Evolutionary conservation across 2,113 vertebrate genomes (phyloP), one percentile per base, ranked within the genome.

Genomic region (Bujurquina vittata): DNA sequence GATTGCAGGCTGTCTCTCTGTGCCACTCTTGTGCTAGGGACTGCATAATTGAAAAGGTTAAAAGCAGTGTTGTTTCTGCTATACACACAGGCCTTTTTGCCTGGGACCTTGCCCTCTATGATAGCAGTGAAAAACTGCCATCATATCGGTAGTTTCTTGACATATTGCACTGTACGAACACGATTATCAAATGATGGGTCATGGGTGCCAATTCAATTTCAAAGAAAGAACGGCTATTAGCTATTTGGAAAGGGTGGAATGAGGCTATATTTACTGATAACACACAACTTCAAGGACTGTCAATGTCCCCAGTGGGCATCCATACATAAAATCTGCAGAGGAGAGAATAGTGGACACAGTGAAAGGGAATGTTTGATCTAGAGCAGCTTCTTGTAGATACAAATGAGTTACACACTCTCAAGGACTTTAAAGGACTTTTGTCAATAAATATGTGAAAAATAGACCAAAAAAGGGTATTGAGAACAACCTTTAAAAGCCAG

Each of bases 41-140:
- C 82, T 86, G 43, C 62, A 91, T 84, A 31, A 81, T 91, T 86
- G 35, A 81, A 79, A 84, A 88, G 83, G 80, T 87, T 57, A 65
- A 74, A 78, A 56, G 75, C 80, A 22, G 7, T 57, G 65, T 72
- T 10, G 18, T 26, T 73, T 67, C 55, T 59, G 29, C 15, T 35
- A 52, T 23, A 33, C 18, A 61, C 52, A 83, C 35, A 54, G 20
- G 33, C 65, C 57, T 9, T 77, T 33, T 7, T 52, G 10, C 17
- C 3, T 54, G 26, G 79, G 29, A 69, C 77, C 29, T 7, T 69
- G 59, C 76, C 18, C 54, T 46, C 17, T n/a, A 5, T 54, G 40
- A 56, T 40, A n/a, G 43, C 14, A 29, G 5, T 7, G 26, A 54
- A 72, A 69, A 69, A 35, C 61, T 84, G 72, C 55, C 23, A 65